phyloP scores from a whole-genome alignment of 2,113 vertebrate genomes.

The Boleophthalmus pectinirostris region DNA sequence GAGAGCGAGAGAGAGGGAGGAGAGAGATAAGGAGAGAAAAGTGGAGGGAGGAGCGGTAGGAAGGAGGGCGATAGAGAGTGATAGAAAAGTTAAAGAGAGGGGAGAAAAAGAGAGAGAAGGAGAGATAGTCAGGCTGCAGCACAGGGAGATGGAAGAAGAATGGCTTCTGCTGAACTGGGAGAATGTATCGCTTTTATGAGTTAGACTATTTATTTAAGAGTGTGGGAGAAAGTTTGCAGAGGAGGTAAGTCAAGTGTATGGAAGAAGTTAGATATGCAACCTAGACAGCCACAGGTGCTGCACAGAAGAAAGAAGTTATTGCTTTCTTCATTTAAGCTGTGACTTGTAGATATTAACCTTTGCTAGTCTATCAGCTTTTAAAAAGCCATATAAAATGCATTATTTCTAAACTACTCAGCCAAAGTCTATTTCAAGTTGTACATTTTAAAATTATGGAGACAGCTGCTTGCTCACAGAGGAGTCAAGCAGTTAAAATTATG shows the following conservation, averaged over 20 bases:
- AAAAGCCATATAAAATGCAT: neutral
- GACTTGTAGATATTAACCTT: neutral
- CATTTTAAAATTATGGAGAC: neutral
- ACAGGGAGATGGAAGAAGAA: conserved; percentile 40
- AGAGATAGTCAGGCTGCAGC: no score
- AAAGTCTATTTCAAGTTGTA: neutral
- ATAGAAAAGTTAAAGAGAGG: no score
- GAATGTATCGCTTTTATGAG: conserved; percentile 37
- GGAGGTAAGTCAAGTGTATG: conserved; percentile 12
- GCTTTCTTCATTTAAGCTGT: neutral
- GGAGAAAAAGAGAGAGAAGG: neutral
- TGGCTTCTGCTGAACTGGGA: conserved; percentile 32
- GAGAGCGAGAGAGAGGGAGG: no score
- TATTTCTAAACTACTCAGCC: neutral
- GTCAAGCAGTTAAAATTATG: no score
- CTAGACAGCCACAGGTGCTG: neutral
- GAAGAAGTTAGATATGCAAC: neutral
- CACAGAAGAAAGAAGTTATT: neutral
- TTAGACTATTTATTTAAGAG: conserved; percentile 44
- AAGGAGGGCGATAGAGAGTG: neutral
- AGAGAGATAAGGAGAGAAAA: no score
- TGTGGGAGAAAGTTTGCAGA: conserved; percentile 3
- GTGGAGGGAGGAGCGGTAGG: neutral
- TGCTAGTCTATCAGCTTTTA: neutral
- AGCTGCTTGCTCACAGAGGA: no score